Evolutionary conservation across 2,888 invertebrate species (phyloP), one percentile per base, ranked within the genome.

Genomic region (Pyrrhia umbra): DNA sequence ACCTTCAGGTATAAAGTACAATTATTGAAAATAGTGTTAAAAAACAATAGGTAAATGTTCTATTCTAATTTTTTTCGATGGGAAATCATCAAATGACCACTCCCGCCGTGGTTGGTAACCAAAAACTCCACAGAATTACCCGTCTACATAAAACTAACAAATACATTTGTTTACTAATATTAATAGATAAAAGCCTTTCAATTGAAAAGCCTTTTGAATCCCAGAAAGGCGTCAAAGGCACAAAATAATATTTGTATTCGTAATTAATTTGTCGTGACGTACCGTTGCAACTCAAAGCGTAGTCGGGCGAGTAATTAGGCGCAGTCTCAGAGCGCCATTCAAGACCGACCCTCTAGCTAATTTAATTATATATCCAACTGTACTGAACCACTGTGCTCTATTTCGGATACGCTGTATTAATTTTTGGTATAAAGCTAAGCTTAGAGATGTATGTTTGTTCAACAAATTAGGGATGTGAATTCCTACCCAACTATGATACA

Each of bases 171-270:
- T 23, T 23, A 23, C 6, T 1, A n/a, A n/a, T n/a, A n/a, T n/a
- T 34, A 2, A 34, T n/a, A 34, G 9, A 34, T 21, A 18, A 43
- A 68, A 34, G 3, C 57, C n/a, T n/a, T n/a, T n/a, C n/a, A n/a
- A 27, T 13, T 37, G 37, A 56, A 68, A 34, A n/a, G 9, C 15
- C 20, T n/a, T 40, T 25, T 47, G 30, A 57, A 25, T 27, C 16
- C 13, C 39, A 39, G 39, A 52, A 55, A 39, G 9, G 20, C n/a
- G 34, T 40, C 58, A 34, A 54, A 57, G 9, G 34, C 59, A 5
- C 65, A 60, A 47, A 60, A 62, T 63, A 30, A 69, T 69, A 69
- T 77, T 76, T 66, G 52, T 60, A 6, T 18, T 54, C 56, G 43
- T 50, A 63, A 76, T 69, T 76, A 75, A 67, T 77, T 69, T 40